Conservation (phyloP, 2,113 vertebrate species). For the Colossoma macropomum region DNA sequence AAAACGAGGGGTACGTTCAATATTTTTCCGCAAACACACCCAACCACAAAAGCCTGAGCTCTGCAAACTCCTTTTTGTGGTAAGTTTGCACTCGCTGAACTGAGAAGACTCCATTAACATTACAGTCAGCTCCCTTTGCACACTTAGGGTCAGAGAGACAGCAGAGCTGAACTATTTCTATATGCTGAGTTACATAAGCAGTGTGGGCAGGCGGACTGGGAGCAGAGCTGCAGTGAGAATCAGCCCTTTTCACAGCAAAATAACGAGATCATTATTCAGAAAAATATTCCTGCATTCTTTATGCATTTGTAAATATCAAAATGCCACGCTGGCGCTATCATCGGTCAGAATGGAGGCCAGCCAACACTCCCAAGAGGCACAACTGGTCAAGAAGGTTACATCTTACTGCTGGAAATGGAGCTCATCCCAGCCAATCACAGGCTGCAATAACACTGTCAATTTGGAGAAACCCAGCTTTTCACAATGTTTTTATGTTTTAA, state of each 20-base stretch:
- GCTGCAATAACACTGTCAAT: background rate
- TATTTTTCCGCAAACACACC: background rate
- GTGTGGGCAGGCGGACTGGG: conserved; percentile 67
- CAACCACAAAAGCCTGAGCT: conserved; percentile 2
- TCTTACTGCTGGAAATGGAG: too few relatives aligned
- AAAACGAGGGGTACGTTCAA: background rate
- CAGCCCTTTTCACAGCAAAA: conserved; percentile 55
- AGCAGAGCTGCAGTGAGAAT: conserved; percentile 53
- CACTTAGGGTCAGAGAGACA: background rate
- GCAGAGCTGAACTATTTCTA: conserved; percentile 52
- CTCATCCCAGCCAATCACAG: background rate
- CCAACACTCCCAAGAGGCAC: background rate
- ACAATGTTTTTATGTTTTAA: too few relatives aligned
- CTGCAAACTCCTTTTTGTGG: background rate
- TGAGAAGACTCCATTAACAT: conserved; percentile 31
- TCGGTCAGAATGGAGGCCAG: background rate
- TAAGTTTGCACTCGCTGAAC: background rate
- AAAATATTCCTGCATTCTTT: background rate
- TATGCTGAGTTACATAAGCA: conserved; percentile 63
- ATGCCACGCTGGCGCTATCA: background rate
- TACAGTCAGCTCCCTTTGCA: conserved; percentile 10
- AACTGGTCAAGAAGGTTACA: background rate
- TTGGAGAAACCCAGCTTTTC: too few relatives aligned
- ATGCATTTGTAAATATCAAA: background rate
- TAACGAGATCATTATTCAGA: conserved; percentile 66